These are phyloP conservation scores for Epinotia nisella DNA, from an alignment of 2,888 invertebrate genomes.

Conservation along the genomic window DNA sequence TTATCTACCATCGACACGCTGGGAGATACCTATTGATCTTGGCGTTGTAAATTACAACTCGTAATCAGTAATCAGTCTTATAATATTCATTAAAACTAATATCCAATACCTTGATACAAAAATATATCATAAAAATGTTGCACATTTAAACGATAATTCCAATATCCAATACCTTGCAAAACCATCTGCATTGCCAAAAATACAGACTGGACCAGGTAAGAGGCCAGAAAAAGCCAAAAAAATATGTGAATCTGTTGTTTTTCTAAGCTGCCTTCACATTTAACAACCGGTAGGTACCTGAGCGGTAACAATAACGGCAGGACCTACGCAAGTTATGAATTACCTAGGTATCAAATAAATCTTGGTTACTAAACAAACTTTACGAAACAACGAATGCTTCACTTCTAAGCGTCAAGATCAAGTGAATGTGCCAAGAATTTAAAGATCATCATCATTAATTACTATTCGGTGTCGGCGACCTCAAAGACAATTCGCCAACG, in stretches of 20 bases:
- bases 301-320: not conserved
- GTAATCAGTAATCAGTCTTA: too few relatives aligned
- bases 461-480: too few relatives aligned
- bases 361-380: constrained; percentile 8
- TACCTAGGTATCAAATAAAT: not conserved
- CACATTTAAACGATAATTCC: too few relatives aligned
- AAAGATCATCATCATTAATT: constrained; percentile 27
- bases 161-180: too few relatives aligned
- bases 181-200: too few relatives aligned
- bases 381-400: constrained; percentile 3
- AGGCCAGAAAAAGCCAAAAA: too few relatives aligned
- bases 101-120: too few relatives aligned
- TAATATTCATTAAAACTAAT: too few relatives aligned
- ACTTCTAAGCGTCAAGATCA: constrained; percentile 14
- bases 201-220: too few relatives aligned
- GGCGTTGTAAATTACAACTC: too few relatives aligned
- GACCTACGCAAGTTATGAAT: not conserved
- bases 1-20: not conserved
- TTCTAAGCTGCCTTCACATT: constrained; percentile 2
- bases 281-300: not conserved
- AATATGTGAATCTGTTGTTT: not conserved
- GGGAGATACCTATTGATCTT: not conserved
- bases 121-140: too few relatives aligned
- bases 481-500: constrained; percentile 21
- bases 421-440: not conserved